Conservation (phyloP, 2,113 vertebrate genomes). For the Leptosomus discolor region DNA sequence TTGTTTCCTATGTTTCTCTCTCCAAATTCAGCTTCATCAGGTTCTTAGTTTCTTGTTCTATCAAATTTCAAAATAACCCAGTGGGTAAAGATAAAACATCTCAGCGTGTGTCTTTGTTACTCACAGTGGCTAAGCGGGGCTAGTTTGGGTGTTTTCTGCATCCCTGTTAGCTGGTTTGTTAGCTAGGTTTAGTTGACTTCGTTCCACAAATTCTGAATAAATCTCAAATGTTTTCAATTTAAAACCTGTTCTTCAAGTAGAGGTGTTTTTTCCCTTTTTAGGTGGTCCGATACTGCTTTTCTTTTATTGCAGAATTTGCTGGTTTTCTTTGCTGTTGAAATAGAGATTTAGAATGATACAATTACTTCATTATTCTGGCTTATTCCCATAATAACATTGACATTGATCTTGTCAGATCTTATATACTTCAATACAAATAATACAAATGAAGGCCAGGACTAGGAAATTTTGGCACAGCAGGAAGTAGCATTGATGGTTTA, state of each 20-base stretch:
- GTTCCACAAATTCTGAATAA: not conserved
- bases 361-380: conserved; percentile 9
- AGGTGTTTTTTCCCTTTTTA: not conserved
- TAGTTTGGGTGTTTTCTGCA: not conserved
- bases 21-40: not conserved
- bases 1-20: not conserved
- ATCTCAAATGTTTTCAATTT: conserved; percentile 25
- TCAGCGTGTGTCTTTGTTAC: not conserved
- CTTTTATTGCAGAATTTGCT: not conserved
- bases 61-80: not conserved
- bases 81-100: not conserved
- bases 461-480: not conserved
- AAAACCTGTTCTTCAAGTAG: conserved; percentile 1
- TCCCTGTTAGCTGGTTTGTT: not conserved
- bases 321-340: conserved; percentile 14
- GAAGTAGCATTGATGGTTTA: not conserved
- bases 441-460: not conserved
- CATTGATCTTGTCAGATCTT: not conserved
- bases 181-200: not conserved
- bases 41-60: not conserved
- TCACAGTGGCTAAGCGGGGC: not conserved
- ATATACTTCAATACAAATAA: not conserved
- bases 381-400: not conserved
- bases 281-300: not conserved
- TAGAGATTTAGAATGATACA: not conserved